These are phyloP conservation scores for Carassius auratus DNA, from an alignment of 2,113 vertebrate species.

Conservation along the genomic window DNA sequence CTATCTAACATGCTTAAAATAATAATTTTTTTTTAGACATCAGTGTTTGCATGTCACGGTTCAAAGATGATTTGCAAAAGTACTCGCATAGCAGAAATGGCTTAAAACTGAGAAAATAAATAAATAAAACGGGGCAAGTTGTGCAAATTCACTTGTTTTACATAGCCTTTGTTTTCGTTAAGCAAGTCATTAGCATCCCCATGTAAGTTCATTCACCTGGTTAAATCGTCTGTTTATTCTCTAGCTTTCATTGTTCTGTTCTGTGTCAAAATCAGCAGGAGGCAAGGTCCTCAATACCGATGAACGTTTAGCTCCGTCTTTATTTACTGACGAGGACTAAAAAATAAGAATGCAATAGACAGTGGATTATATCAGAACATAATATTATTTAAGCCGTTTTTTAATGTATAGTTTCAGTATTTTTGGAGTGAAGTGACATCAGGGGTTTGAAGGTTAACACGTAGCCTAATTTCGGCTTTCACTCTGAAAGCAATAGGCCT, in stretches of 20 bases:
- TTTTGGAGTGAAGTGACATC: not conserved
- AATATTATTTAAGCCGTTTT: not conserved
- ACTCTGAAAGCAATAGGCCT: slow-evolving; percentile 23
- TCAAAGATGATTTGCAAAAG: slow-evolving; percentile 59
- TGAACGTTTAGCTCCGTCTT: slow-evolving; percentile 70
- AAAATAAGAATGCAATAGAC: slow-evolving; percentile 61
- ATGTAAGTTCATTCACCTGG: slow-evolving; percentile 84
- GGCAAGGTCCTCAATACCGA: slow-evolving; percentile 71
- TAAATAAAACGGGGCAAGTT: slow-evolving; percentile 59
- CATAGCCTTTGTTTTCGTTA: slow-evolving; percentile 82
- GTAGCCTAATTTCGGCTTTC: not conserved
- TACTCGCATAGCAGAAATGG: slow-evolving; percentile 71
- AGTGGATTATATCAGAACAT: not conserved
- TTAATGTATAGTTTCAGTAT: not conserved
- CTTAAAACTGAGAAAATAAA: slow-evolving; percentile 71
- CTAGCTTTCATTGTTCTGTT: slow-evolving; percentile 71
- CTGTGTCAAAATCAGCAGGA: slow-evolving; percentile 75
- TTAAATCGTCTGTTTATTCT: slow-evolving; percentile 83
- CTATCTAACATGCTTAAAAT: slow-evolving; percentile 41
- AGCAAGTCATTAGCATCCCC: slow-evolving; percentile 83
- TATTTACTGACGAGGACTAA: slow-evolving; percentile 69
- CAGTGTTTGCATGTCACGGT: slow-evolving; percentile 52
- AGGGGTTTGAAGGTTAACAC: slow-evolving; percentile 13
- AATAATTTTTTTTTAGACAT: not conserved
- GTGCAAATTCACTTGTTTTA: slow-evolving; percentile 79